Evolutionary conservation across 2,113 vertebrate genomes (phyloP).

Genomic region (Scomber scombrus): DNA sequence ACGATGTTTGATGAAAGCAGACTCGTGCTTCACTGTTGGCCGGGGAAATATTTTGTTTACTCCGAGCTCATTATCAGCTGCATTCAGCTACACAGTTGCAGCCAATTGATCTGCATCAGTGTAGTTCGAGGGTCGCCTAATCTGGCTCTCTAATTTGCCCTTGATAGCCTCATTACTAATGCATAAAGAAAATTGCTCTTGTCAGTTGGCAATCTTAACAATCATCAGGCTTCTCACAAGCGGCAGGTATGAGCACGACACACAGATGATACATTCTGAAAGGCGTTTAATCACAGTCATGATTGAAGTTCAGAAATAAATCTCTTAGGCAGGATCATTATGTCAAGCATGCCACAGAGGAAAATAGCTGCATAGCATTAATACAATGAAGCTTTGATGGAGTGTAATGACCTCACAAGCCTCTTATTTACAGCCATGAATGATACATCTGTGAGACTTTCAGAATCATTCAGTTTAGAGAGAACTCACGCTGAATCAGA

Average conservation of each 20-base stretch:
- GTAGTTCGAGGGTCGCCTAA: conserved; percentile 16
- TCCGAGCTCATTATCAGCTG: conserved; percentile 27
- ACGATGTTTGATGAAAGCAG: conserved; percentile 3
- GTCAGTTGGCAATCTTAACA: conserved; percentile 17
- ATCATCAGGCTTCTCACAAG: conserved; percentile 2
- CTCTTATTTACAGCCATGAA: not conserved
- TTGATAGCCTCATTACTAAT: conserved; percentile 52
- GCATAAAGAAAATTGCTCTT: conserved; percentile 26
- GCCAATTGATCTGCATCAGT: conserved; percentile 26
- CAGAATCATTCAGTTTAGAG: not conserved
- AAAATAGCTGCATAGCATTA: not conserved
- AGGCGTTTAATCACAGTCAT: conserved; percentile 4
- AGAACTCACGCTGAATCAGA: not conserved
- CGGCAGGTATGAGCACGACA: conserved; percentile 11
- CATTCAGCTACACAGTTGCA: conserved; percentile 31
- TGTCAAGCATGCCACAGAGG: not conserved
- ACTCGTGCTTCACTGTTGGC: not conserved
- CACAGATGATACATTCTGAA: not conserved
- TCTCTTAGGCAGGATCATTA: not conserved
- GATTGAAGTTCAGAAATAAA: conserved; percentile 10
- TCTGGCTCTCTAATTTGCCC: conserved; percentile 47
- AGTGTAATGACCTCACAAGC: conserved; percentile 2
- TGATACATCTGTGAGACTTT: not conserved
- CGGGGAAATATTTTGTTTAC: conserved; percentile 44
- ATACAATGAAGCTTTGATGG: not conserved